These are phyloP conservation scores for Episyrphus balteatus DNA, from an alignment of 1,140 invertebrate species.

Conservation along the genomic window DNA sequence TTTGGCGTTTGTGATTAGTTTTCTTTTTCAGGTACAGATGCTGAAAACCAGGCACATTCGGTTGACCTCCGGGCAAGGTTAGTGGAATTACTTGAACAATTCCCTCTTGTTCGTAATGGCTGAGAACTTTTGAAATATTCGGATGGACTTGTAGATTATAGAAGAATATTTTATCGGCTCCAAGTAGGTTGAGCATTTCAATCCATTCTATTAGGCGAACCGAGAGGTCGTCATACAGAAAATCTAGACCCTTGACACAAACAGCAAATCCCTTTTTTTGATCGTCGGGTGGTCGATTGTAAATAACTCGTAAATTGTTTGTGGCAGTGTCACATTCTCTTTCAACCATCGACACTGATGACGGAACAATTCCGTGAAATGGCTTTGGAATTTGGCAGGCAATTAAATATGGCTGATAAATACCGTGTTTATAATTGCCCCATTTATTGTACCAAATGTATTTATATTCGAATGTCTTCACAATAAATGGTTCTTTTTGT, in stretches of 20 bases:
- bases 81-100: slow-evolving; percentile 75
- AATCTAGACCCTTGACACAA: slow-evolving; percentile 89
- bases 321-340: slow-evolving; percentile 72
- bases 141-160: slow-evolving; percentile 86
- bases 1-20: slow-evolving; percentile 83
- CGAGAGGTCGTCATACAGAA: slow-evolving; percentile 81
- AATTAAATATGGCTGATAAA: slow-evolving; percentile 83
- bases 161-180: slow-evolving; percentile 86
- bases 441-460: slow-evolving; percentile 91
- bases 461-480: slow-evolving; percentile 77
- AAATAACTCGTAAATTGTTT: slow-evolving; percentile 78
- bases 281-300: slow-evolving; percentile 54
- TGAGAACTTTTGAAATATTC: slow-evolving; percentile 79
- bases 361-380: slow-evolving; percentile 61
- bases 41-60: slow-evolving; percentile 77
- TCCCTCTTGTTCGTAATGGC: slow-evolving; percentile 64
- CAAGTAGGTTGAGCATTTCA: slow-evolving; percentile 72
- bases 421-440: slow-evolving; percentile 87
- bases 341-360: slow-evolving; percentile 78
- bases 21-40: slow-evolving; percentile 83
- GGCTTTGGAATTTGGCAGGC: slow-evolving; percentile 73
- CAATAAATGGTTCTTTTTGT: slow-evolving; percentile 64
- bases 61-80: slow-evolving; percentile 81
- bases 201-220: slow-evolving; percentile 91
- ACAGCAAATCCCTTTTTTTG: slow-evolving; percentile 78